These are phyloP conservation scores for Leucosticte australis DNA, from an alignment of 2,113 vertebrate species.

Conservation along the genomic window DNA sequence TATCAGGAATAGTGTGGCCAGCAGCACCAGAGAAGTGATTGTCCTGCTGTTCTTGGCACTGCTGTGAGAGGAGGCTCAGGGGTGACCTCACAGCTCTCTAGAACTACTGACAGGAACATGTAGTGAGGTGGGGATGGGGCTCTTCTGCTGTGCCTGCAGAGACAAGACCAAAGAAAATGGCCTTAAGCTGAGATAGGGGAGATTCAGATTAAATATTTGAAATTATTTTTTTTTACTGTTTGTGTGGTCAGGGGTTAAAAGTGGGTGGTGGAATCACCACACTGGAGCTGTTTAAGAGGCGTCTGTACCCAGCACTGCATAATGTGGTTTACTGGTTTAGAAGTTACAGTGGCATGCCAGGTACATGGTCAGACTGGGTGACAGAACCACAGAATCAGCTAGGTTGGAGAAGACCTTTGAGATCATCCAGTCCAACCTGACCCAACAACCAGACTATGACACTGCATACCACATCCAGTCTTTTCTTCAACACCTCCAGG, in stretches of 20 bases:
- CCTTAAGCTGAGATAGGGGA: background rate
- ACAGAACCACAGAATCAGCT: background rate
- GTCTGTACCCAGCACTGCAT: fast-evolving
- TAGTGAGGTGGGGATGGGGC: background rate
- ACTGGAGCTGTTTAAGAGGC: background rate
- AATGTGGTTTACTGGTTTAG: too few species aligned
- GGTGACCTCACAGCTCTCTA: too few species aligned
- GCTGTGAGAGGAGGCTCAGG: background rate
- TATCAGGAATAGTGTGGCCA: background rate
- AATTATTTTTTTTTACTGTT: background rate
- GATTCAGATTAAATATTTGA: background rate
- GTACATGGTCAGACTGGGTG: background rate
- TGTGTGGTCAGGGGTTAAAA: background rate
- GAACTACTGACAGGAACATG: background rate
- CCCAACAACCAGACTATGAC: background rate
- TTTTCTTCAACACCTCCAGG: background rate
- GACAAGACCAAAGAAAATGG: background rate
- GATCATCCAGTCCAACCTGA: background rate
- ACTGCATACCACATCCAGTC: background rate
- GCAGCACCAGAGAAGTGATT: background rate
- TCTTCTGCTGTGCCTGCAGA: background rate
- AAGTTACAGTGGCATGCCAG: background rate
- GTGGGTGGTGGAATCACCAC: too few species aligned
- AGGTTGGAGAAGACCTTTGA: background rate
- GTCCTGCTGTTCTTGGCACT: too few species aligned